These are phyloP conservation scores for Hypomesus transpacificus DNA, from an alignment of 2,113 vertebrate species.

Conservation along the genomic window DNA sequence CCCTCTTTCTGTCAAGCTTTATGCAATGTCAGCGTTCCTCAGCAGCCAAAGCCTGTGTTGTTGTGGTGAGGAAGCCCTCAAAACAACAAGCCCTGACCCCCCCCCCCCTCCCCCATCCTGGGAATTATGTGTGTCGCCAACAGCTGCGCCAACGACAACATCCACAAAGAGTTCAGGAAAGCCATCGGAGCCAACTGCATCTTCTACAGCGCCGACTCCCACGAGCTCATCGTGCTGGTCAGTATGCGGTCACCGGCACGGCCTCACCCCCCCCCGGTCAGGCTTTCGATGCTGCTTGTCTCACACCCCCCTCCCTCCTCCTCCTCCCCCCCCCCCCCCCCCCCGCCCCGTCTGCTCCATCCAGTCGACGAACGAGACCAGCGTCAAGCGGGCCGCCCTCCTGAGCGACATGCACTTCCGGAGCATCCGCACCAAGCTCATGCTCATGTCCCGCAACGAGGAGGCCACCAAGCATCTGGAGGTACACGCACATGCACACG, in stretches of 20 bases:
- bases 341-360: not conserved
- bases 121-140: constrained; percentile 13
- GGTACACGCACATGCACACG: constrained; percentile 54
- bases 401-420: constrained; percentile 92
- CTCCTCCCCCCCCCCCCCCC: not conserved
- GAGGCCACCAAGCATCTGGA: constrained; percentile 90
- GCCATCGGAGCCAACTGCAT: constrained; percentile 87
- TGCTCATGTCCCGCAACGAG: constrained; percentile 88
- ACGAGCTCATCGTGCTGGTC: constrained; percentile 87
- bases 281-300: not conserved
- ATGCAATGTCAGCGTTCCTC: not conserved
- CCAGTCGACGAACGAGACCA: constrained; percentile 87
- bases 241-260: constrained; percentile 45
- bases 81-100: constrained; percentile 4
- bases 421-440: constrained; percentile 87
- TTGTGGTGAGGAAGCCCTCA: not conserved
- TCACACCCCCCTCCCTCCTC: not conserved
- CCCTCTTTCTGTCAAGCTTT: not conserved
- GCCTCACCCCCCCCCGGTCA: not conserved
- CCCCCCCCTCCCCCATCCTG: not conserved
- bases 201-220: constrained; percentile 77
- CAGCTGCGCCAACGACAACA: constrained; percentile 84
- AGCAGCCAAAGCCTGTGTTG: not conserved
- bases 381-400: constrained; percentile 82
- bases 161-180: constrained; percentile 93